Evolutionary conservation across 2,113 vertebrate species (phyloP).

Genomic region (Monopterus albus): DNA sequence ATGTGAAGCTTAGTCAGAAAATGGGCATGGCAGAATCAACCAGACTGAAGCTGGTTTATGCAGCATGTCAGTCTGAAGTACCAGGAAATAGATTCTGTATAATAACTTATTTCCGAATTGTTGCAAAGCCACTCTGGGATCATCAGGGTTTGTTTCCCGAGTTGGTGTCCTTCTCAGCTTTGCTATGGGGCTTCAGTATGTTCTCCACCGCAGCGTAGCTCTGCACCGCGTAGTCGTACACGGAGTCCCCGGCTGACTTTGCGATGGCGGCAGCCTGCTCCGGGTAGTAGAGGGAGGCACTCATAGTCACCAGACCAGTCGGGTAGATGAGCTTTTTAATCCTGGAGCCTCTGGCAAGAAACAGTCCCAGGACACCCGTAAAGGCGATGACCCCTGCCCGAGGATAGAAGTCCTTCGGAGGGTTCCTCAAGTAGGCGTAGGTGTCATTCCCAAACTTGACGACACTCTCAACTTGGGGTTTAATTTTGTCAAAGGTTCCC

Average conservation of each 20-base stretch:
- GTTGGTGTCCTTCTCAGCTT: neutral
- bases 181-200: conserved; percentile 41
- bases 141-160: neutral
- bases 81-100: neutral
- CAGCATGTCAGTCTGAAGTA: conserved; percentile 6
- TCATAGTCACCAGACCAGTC: conserved; percentile 83
- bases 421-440: conserved; percentile 86
- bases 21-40: conserved; percentile 36
- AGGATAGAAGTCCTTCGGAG: conserved; percentile 93
- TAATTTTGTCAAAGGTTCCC: conserved; percentile 80
- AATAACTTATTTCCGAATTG: conserved; percentile 14
- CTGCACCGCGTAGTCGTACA: conserved; percentile 74
- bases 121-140: neutral
- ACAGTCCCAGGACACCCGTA: conserved; percentile 89
- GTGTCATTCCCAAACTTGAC: conserved; percentile 83
- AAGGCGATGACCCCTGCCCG: conserved; percentile 92
- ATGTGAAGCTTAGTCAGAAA: conserved; percentile 58
- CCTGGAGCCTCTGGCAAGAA: conserved; percentile 91
- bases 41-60: neutral
- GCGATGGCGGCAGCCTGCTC: conserved; percentile 83
- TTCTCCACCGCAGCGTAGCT: conserved; percentile 73
- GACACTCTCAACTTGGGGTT: conserved; percentile 85
- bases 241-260: conserved; percentile 74
- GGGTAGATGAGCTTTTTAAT: conserved; percentile 90
- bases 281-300: conserved; percentile 91